Conservation (phyloP, 1,140 invertebrate genomes). For the Cotesia typhae region DNA sequence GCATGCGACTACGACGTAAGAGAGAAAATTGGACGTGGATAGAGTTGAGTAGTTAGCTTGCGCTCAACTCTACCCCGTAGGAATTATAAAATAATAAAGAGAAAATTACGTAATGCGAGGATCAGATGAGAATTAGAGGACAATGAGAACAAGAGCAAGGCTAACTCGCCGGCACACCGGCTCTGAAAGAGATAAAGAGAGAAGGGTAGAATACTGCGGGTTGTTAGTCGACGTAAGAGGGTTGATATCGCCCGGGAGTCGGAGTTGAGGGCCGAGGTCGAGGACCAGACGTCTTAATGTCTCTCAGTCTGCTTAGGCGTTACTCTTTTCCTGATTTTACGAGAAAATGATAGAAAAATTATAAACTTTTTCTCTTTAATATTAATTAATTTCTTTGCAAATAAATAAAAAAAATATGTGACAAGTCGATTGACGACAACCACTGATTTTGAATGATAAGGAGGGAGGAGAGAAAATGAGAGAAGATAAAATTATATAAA, state of each 20-base stretch:
- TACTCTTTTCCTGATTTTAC: too few species aligned
- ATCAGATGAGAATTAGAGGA: constrained; percentile 54
- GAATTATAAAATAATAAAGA: constrained; percentile 61
- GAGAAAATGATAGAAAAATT: too few species aligned
- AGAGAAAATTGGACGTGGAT: constrained; percentile 14
- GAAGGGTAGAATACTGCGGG: not conserved
- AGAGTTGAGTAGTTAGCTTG: constrained; percentile 16
- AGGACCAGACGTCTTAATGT: constrained; percentile 63
- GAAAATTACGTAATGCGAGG: constrained; percentile 59
- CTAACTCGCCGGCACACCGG: constrained; percentile 27
- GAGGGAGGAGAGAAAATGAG: not conserved
- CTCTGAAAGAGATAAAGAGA: not conserved
- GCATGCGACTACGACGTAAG: constrained; percentile 45
- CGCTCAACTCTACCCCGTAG: constrained; percentile 6
- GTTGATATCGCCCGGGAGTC: constrained; percentile 30
- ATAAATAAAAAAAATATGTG: too few species aligned
- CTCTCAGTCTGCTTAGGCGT: constrained; percentile 26
- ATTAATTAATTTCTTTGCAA: too few species aligned
- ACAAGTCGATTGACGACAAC: constrained; percentile 56
- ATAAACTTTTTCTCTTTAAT: too few species aligned
- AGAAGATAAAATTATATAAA: constrained; percentile 24
- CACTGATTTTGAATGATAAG: constrained; percentile 42
- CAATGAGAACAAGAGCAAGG: constrained; percentile 49
- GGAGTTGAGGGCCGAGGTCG: constrained; percentile 58
- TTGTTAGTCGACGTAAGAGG: constrained; percentile 30